Evolutionary conservation across 2,113 vertebrate genomes (phyloP).

Genomic region (Notarius lentiginosus): DNA sequence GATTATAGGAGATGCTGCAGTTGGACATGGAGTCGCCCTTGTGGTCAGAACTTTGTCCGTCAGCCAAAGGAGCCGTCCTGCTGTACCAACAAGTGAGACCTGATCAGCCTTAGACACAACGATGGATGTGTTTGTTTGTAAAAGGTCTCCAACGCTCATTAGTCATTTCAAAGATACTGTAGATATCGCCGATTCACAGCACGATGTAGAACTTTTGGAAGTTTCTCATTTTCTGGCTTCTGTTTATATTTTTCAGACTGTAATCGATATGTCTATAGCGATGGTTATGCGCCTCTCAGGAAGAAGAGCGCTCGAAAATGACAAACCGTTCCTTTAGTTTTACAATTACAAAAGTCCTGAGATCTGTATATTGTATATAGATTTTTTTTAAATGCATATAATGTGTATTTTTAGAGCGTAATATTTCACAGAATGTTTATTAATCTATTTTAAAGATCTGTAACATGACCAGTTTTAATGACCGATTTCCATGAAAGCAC

Average conservation of each 20-base stretch:
- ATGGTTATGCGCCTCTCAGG: background rate
- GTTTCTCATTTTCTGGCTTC: background rate
- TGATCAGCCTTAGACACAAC: constrained; percentile 37
- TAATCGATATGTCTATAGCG: background rate
- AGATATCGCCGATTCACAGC: background rate
- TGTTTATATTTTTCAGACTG: background rate
- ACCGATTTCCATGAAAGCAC: too few species aligned
- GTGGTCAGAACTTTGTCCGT: constrained; percentile 86
- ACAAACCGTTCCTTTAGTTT: background rate
- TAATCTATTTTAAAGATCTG: background rate
- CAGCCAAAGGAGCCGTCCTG: constrained; percentile 83
- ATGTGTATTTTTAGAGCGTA: background rate
- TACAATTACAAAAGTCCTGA: background rate
- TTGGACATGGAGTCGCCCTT: constrained; percentile 68
- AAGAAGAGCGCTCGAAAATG: background rate
- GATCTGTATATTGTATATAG: background rate
- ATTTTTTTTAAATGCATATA: background rate
- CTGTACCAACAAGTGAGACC: constrained; percentile 70
- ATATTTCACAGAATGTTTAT: background rate
- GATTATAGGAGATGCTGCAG: constrained; percentile 70
- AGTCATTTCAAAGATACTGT: background rate
- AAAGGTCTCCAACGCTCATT: background rate
- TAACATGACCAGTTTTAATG: background rate
- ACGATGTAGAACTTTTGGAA: too few species aligned
- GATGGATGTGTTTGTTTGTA: background rate